Evolutionary conservation across 2,113 vertebrate species (phyloP).

Genomic region (Amblyopsis rosae): DNA sequence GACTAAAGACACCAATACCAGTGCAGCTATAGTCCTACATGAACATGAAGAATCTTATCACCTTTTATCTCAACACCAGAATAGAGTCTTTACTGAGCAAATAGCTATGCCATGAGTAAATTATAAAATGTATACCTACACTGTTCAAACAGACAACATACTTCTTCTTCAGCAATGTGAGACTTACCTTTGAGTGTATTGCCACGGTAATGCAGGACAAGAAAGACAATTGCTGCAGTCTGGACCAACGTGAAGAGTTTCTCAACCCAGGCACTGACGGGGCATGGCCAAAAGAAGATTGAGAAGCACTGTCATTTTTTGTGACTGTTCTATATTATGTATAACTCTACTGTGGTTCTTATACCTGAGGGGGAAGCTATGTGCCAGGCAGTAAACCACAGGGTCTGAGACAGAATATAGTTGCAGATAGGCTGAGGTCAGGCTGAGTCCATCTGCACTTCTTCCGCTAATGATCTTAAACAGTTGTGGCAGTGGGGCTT

Average conservation of each 20-base stretch:
- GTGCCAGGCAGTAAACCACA: conserved; percentile 75
- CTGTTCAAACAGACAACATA: background rate
- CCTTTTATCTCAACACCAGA: no score
- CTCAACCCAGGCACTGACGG: conserved; percentile 84
- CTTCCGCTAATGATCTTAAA: conserved; percentile 75
- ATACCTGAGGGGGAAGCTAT: conserved; percentile 82
- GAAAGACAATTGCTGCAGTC: conserved; percentile 74
- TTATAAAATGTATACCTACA: no score
- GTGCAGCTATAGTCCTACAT: no score
- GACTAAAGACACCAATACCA: no score
- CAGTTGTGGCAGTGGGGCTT: conserved; percentile 78
- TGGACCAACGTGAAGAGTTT: conserved; percentile 79
- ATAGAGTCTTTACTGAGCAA: no score
- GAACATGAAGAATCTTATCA: no score
- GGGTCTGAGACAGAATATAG: conserved; percentile 77
- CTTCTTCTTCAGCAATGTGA: background rate
- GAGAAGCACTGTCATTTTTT: background rate
- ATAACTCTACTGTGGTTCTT: background rate
- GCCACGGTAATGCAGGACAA: conserved; percentile 77
- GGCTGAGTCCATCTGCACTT: conserved; percentile 79
- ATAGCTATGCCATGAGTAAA: no score
- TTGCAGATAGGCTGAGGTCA: conserved; percentile 75
- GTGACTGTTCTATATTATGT: background rate
- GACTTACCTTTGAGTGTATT: conserved; percentile 71
- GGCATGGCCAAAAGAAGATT: background rate